Conservation (phyloP, 2,888 invertebrate species). For the Crossocerus cetratus region DNA sequence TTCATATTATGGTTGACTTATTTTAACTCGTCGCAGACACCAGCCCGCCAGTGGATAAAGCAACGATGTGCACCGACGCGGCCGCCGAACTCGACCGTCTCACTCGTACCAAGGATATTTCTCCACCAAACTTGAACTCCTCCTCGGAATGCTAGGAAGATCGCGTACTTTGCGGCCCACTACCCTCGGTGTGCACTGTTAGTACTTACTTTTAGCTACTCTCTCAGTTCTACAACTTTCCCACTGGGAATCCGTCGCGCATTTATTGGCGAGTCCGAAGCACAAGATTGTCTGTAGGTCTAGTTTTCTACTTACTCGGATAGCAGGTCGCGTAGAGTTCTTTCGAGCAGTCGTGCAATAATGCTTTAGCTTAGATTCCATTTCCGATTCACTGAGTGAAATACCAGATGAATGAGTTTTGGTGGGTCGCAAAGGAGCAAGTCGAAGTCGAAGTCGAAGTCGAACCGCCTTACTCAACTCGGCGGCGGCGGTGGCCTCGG, state of each 20-base stretch:
- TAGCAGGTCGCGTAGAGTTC: too few species aligned
- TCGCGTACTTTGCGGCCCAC: constrained; percentile 44
- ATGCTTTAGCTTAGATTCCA: too few species aligned
- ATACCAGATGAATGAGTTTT: not conserved
- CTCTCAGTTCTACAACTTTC: too few species aligned
- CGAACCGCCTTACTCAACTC: constrained; percentile 18
- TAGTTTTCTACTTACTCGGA: too few species aligned
- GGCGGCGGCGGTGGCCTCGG: constrained; percentile 24
- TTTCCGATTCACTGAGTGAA: too few species aligned
- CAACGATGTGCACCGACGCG: constrained; percentile 90
- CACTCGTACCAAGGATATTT: constrained; percentile 83
- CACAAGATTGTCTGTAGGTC: too few species aligned
- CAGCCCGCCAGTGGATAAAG: constrained; percentile 81
- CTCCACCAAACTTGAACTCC: constrained; percentile 73
- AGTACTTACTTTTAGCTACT: not conserved
- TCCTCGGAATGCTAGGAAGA: constrained; percentile 67
- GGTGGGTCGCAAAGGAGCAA: constrained; percentile 36
- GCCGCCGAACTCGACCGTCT: constrained; percentile 95
- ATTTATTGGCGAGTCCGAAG: too few species aligned
- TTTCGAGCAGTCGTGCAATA: too few species aligned
- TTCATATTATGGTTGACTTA: constrained; percentile 15
- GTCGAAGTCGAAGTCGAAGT: constrained; percentile 6
- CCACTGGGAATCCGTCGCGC: too few species aligned
- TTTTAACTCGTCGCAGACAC: constrained; percentile 56
- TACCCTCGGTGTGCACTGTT: constrained; percentile 3